A percentile compares a stretch with the other conserved stretches of the same genome.
Conservation (phyloP, 2,113 vertebrate genomes). For the Thunnus maccoyii region DNA sequence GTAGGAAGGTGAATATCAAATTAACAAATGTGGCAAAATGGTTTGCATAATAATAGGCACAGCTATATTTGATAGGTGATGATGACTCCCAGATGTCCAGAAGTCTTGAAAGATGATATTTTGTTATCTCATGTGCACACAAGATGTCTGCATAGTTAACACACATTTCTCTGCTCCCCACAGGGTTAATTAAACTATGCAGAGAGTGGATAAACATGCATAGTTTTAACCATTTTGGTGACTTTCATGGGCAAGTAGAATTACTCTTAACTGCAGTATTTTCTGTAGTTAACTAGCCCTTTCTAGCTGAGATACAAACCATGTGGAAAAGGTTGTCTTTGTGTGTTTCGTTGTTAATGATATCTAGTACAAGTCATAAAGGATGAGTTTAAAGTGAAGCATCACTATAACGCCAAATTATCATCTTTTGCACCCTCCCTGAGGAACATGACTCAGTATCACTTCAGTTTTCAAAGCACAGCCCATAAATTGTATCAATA, state of each 20-base stretch:
- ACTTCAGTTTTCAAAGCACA: constrained; percentile 46
- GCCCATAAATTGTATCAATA: constrained; percentile 46
- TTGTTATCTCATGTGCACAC: neutral
- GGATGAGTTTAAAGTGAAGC: constrained; percentile 30
- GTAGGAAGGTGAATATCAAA: constrained; percentile 46
- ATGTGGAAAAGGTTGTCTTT: neutral
- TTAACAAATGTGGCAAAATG: constrained; percentile 20
- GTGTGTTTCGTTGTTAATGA: constrained; percentile 14
- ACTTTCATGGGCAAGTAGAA: too few relatives aligned
- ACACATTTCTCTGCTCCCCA: too few relatives aligned
- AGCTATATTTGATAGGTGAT: constrained; percentile 8
- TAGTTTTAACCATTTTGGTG: too few relatives aligned
- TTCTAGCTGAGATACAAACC: constrained; percentile 16
- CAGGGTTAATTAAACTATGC: too few relatives aligned
- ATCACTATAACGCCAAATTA: constrained; percentile 23
- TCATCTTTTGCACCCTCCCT: constrained; percentile 1
- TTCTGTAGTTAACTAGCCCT: neutral
- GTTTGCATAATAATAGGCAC: constrained; percentile 5
- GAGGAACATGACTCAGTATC: constrained; percentile 45
- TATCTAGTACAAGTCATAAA: constrained; percentile 12
- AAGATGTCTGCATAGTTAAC: neutral
- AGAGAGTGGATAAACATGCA: too few relatives aligned
- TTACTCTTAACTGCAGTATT: neutral
- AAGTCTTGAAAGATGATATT: neutral
- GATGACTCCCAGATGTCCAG: neutral